Evolutionary conservation across 2,888 invertebrate species (phyloP).

Genomic region (Athrips mouffetella): DNA sequence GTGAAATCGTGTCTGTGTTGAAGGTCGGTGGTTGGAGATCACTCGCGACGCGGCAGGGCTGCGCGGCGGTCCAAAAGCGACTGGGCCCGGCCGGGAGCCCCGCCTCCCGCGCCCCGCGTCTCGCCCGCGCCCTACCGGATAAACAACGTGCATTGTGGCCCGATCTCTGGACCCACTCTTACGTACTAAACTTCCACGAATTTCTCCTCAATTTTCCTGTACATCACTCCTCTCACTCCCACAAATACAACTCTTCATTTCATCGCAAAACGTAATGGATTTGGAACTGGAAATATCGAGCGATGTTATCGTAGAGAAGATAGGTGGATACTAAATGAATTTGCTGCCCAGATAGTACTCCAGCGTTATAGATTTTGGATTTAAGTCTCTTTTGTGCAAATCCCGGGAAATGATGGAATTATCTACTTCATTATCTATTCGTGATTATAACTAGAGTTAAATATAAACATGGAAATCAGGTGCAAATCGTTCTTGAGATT

Average conservation of each 20-base stretch:
- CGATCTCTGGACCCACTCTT: slow-evolving; percentile 64
- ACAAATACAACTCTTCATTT: neutral
- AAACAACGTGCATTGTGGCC: slow-evolving; percentile 77
- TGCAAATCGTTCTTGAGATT: no score
- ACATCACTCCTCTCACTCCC: slow-evolving; percentile 29
- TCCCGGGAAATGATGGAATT: slow-evolving; percentile 39
- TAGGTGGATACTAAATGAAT: slow-evolving; percentile 57
- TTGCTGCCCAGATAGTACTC: slow-evolving; percentile 59
- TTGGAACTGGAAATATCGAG: slow-evolving; percentile 11
- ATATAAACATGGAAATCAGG: neutral
- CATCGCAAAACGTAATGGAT: slow-evolving; percentile 21
- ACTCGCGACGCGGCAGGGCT: slow-evolving; percentile 58
- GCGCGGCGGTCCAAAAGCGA: slow-evolving; percentile 39
- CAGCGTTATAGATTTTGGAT: slow-evolving; percentile 71
- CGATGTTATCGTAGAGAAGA: slow-evolving; percentile 29
- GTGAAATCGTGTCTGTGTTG: slow-evolving; percentile 73
- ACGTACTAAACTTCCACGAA: slow-evolving; percentile 44
- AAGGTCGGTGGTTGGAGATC: slow-evolving; percentile 72
- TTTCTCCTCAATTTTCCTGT: slow-evolving; percentile 20
- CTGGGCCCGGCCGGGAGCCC: slow-evolving; percentile 67
- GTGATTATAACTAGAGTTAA: neutral
- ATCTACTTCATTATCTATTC: no score
- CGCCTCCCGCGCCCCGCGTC: slow-evolving; percentile 38
- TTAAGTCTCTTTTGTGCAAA: slow-evolving; percentile 52
- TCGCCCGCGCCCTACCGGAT: slow-evolving; percentile 65